Evolutionary conservation across 2,113 vertebrate genomes (phyloP), one percentile per base, ranked within the genome.

Genomic region (Scartelaos histophorus): DNA sequence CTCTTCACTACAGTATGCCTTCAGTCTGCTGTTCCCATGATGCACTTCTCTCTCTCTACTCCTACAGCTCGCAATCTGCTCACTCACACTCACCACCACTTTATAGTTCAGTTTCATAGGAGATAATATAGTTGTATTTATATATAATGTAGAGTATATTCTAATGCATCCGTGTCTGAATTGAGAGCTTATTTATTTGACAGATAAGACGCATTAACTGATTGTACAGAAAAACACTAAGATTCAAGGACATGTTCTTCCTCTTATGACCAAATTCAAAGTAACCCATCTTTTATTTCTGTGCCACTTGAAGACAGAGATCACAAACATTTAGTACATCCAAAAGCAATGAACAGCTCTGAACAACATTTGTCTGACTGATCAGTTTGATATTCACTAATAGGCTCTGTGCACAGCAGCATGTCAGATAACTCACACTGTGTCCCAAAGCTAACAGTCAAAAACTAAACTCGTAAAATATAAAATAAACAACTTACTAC

Each of bases 1-100:
- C 79, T 76, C 75, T 61, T 69, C 29, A 51, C 64, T 67, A 79
- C 45, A 71, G 53, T 70, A 69, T 57, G 72, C 61, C 66, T 77
- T 79, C 57, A 80, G 56, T 66, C 11, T 66, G 67, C 29, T 47
- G 65, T 34, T 75, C 60, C 68, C 68, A 69, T 35, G 46, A 71
- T 49, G 47, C 66, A 13, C 60, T 54, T 54, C 51, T 61, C 58
- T 56, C 54, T 29, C 9, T n/a, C 13, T 60, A 46, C 67, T 72
- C 73, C 45, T 71, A 60, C 64, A 75, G 56, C 62, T 79, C 49
- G 34, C 49, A 76, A 69, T 65, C 51, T 43, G 21, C 21, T 66
- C 53, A 29, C 43, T 66, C 56, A 25, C n/a, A 16, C 19, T 78
- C 73, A 25, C 17, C 45, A 13, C 11, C 51, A 43, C 24, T 47